phyloP scores from a whole-genome alignment of 2,113 vertebrate genomes.

The Cavia porcellus region DNA sequence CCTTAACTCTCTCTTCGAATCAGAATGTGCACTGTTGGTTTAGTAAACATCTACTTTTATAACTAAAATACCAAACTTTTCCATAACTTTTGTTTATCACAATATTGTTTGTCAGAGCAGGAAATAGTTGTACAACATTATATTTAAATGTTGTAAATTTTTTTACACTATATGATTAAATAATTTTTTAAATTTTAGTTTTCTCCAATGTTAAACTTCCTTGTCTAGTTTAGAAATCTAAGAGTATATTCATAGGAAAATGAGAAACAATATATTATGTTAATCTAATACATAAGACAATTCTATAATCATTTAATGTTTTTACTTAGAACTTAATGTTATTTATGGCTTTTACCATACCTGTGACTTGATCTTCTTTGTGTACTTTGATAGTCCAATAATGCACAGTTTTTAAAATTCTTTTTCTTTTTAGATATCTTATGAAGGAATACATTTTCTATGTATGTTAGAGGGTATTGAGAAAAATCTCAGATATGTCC shows the following conservation, averaged over 20 bases:
- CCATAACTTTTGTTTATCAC: slow-evolving; percentile 1
- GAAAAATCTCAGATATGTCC: not conserved
- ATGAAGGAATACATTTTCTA: not conserved
- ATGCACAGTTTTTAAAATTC: not conserved
- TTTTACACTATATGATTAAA: not conserved
- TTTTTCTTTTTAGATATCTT: not conserved
- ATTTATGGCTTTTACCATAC: not conserved
- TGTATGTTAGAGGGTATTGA: not conserved
- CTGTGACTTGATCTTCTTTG: not conserved
- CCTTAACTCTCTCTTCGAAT: not conserved
- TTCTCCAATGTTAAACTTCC: not conserved
- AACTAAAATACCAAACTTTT: not conserved
- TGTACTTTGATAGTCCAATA: not conserved
- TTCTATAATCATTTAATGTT: not conserved
- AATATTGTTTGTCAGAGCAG: not conserved
- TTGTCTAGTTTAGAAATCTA: not conserved
- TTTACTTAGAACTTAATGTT: not conserved
- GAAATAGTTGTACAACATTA: not conserved
- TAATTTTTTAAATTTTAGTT: not conserved
- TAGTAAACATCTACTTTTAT: not conserved
- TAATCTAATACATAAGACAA: not conserved
- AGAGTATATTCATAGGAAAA: not conserved
- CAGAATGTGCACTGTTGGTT: not conserved
- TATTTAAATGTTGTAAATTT: not conserved
- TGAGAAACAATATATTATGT: not conserved